These are phyloP conservation scores for Aspidoscelis tigris DNA, from an alignment of 2,113 vertebrate genomes.

Conservation along the genomic window DNA sequence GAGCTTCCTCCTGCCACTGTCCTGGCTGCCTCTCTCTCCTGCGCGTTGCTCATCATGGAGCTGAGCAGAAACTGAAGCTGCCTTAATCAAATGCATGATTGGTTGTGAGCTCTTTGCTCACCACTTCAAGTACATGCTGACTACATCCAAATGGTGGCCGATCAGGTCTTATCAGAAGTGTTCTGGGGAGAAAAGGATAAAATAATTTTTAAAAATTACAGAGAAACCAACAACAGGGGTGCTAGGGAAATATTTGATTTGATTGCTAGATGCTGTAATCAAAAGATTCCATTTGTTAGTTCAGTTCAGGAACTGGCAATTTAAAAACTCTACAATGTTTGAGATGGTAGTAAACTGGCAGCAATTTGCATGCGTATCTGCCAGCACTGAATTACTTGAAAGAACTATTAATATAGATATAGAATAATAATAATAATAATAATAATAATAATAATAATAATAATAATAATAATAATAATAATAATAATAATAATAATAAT, in stretches of 20 bases:
- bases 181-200: not conserved
- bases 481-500: no score
- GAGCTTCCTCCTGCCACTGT: no score
- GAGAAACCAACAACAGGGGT: not conserved
- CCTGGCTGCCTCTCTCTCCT: not conserved
- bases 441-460: no score
- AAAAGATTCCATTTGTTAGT: not conserved
- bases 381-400: not conserved
- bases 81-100: constrained; percentile 25
- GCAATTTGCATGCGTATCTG: not conserved
- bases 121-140: constrained; percentile 22
- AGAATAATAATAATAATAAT: no score
- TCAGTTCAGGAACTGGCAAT: no score
- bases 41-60: not conserved
- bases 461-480: no score
- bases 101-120: constrained; percentile 1
- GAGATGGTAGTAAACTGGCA: not conserved
- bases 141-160: not conserved
- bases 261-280: not conserved
- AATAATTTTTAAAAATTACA: not conserved
- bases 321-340: not conserved
- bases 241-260: not conserved
- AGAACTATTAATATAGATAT: no score
- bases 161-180: not conserved
- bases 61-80: constrained; percentile 5